Base-by-base conservation (phyloP, 2,113 vertebrate species). In the Rhinoptilus africanus region DNA sequence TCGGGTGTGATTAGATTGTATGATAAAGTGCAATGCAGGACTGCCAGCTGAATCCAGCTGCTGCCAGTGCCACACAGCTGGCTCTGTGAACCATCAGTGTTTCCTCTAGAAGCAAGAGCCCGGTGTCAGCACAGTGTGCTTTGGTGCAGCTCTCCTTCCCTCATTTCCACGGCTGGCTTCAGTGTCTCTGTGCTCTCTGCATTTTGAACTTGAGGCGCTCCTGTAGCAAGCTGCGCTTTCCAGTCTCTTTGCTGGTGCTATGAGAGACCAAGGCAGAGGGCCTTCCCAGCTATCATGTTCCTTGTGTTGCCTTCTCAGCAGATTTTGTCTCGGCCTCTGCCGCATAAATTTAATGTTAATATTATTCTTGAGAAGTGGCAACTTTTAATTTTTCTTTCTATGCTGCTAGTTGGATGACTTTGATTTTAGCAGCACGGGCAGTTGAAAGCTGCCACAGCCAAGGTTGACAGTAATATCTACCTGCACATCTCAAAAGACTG, bases 111-210 rank as follows among this genome's bases (percentile, higher is more conserved):
- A 88, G 63, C 30, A 27, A 12, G 76, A 86, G 37, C 12, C 18
- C 19, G 0, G 14, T 13, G 39, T 19, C 41, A 10, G 14, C 35
- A 3, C 2, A 0, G 19, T 30, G 28, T 50, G 50, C 19, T 27
- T 23, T 17, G 20, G 20, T 41, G 56, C 45, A 8, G 39, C 45
- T 60, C 11, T 16, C 56, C 45, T 72, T 63, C 53, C 60, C 6
- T 1, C 4, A 0, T 66, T 68, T 53, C 59, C 41, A 12, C 18
- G 27, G 34, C n/a, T 50, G 7, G 12, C 32, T 51, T 62, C 63
- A 26, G 15, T 18, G 17, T 57, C 51, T 50, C 35, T 4, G 0
- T 53, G 56, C 47, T 63, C 43, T 30, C 60, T 57, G 0, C 0
- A 0, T 41, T 50, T n/a, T 63, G 68, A 73, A 48, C 51, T 35